Base-by-base conservation (phyloP, 2,888 invertebrate genomes). In the Xanthostigma xanthostigma region DNA sequence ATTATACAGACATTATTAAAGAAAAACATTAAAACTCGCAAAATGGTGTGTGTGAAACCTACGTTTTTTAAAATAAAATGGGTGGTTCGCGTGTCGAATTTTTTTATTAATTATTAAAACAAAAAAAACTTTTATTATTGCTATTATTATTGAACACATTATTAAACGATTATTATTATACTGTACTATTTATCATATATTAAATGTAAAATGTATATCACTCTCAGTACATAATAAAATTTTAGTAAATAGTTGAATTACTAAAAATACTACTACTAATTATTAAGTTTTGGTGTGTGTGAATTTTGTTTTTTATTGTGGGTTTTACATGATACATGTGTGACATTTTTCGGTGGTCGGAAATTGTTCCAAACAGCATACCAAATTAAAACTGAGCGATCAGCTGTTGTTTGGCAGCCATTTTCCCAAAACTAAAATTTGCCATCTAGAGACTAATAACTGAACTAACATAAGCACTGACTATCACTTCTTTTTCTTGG, bases 61-160 rank as follows among this genome's bases (percentile, higher is more conserved):
- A 39, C 35, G 45, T 45, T 45, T 17, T 39, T 45, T 13, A 43
- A 57, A 64, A 61, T 62, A 61, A 63, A 62, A 59, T 57, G 60
- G 63, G 57, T 57, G 60, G 60, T 60, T 63, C 61, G 62, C 64
- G 63, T 36, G 36, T 12, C 46, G 27, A 40, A 63, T 64, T 66
- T 67, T 66, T 67, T 68, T 67, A 67, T 66, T 66, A 55, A 65
- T 65, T 66, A 65, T 67, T 67, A 65, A 60, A 64, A 62, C 56
- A 59, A 57, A 54, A n/a, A 53, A 50, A 59, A 61, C 63, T 64
- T 65, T 65, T 61, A 61, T 62, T 62, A 61, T 59, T 65, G 36
- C 27, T 45, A 65, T 64, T 65, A 63, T 62, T 63, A 64, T 62
- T 59, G 57, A 53, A 53, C 54, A 54, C 54, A 53, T 54, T 49